These are phyloP conservation scores for Pseudorasbora parva DNA, from an alignment of 2,113 vertebrate species.

Conservation along the genomic window DNA sequence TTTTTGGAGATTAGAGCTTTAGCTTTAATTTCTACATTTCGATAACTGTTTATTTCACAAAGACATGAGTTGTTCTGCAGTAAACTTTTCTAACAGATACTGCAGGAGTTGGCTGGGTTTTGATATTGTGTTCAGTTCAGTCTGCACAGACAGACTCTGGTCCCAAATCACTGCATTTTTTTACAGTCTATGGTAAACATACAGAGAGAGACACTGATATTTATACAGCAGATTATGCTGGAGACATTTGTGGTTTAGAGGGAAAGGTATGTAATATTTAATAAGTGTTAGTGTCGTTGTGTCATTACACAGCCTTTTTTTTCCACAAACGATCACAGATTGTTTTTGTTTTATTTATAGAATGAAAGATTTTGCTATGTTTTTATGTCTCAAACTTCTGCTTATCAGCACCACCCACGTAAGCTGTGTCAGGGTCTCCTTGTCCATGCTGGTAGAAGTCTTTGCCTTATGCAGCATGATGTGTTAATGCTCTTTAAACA, in stretches of 20 bases:
- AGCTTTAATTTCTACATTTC: too few species aligned
- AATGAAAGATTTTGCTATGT: not conserved
- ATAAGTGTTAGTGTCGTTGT: too few species aligned
- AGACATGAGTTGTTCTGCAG: too few species aligned
- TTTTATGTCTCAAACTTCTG: slow-evolving; percentile 13
- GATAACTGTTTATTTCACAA: too few species aligned
- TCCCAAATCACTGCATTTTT: too few species aligned
- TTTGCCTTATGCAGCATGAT: slow-evolving; percentile 9
- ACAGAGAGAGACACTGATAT: too few species aligned
- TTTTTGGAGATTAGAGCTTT: too few species aligned
- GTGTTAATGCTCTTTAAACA: not conserved
- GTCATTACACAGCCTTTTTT: too few species aligned
- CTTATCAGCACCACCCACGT: slow-evolving; percentile 9
- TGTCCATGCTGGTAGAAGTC: slow-evolving; percentile 6
- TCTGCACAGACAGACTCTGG: too few species aligned
- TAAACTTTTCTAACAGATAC: too few species aligned
- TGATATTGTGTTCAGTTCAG: too few species aligned
- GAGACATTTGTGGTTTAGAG: not conserved
- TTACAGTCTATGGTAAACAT: not conserved
- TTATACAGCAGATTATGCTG: not conserved
- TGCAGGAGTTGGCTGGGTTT: too few species aligned
- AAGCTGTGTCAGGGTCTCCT: not conserved
- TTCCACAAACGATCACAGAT: not conserved
- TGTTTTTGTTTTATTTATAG: slow-evolving; percentile 12
- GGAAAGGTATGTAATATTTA: not conserved